Evolutionary conservation across 2,888 invertebrate species (phyloP).

Genomic region (Drosophila melanosoma): DNA sequence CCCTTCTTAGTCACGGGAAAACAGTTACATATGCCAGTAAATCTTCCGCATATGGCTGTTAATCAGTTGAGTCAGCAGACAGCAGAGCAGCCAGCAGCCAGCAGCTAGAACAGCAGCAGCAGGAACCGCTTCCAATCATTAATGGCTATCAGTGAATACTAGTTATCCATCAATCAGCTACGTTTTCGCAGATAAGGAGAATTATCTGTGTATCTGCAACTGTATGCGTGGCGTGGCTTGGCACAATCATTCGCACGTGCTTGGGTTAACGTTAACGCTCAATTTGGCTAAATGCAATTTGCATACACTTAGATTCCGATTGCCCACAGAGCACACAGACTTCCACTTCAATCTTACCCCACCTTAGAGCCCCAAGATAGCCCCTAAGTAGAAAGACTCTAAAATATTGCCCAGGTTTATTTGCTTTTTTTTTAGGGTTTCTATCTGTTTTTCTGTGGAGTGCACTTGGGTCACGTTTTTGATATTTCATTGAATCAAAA

Average conservation of each 20-base stretch:
- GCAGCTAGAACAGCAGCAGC: slow-evolving; percentile 2
- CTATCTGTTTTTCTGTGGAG: slow-evolving; percentile 25
- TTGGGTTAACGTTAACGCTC: slow-evolving; percentile 67
- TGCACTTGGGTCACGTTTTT: slow-evolving; percentile 77
- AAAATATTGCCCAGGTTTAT: slow-evolving; percentile 59
- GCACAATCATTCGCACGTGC: slow-evolving; percentile 75
- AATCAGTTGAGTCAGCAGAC: slow-evolving; percentile 29
- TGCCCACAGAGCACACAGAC: slow-evolving; percentile 9
- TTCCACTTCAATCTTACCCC: slow-evolving; percentile 3
- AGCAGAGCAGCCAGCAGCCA: neutral
- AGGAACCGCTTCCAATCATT: slow-evolving; percentile 21
- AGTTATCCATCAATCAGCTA: slow-evolving; percentile 34
- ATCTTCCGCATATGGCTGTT: slow-evolving; percentile 46
- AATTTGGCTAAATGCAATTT: slow-evolving; percentile 71
- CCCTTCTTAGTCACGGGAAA: neutral
- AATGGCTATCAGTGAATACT: slow-evolving; percentile 36
- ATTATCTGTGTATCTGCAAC: slow-evolving; percentile 27
- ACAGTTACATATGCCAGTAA: slow-evolving; percentile 30
- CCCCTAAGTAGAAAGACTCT: slow-evolving; percentile 10
- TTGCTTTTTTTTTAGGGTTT: slow-evolving; percentile 32
- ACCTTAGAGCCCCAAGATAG: neutral
- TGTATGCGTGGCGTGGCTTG: slow-evolving; percentile 2
- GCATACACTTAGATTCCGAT: slow-evolving; percentile 63
- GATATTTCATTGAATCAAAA: slow-evolving; percentile 82
- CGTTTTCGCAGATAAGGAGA: slow-evolving; percentile 26